Evolutionary conservation across 1,140 invertebrate species (phyloP), one percentile per base, ranked within the genome.

Genomic region (Branchinecta lindahli): DNA sequence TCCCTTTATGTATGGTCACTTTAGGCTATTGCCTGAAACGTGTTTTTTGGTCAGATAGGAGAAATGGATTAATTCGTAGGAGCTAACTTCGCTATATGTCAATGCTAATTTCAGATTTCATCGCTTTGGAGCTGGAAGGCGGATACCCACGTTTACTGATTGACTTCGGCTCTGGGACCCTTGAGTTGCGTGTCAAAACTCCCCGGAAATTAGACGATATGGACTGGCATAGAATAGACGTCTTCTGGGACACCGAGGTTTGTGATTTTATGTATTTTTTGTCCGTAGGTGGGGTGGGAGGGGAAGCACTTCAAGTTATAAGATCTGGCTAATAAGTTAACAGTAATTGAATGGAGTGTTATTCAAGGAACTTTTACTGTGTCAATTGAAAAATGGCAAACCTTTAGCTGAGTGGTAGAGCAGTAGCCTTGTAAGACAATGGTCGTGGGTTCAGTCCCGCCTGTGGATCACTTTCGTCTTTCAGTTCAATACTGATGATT

Each of bases 151-250:
- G 90, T 71, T 79, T 98, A 3, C 82, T 96, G 0, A 87, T 98
- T 69, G 92, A 98, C 80, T 96, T 97, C 80, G 96, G 96, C 5
- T 94, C 93, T 0, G 94, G 94, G 67, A 94, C 90, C 0, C 79
- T 96, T 70, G 91, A 94, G 77, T 79, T 98, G 10, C 84, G 88
- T 77, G 87, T 98, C 0, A 91, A 93, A 80, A 90, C 91, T 0
- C 89, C 90, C 74, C 87, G 88, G 75, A 86, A 85, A 0, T 78
- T 98, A 47, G 90, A 92, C 77, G 93, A 97, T 78, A 93, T 94
- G 3, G 90, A 93, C 77, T 98, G 95, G 95, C 95, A 98, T 80
- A 83, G 91, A 71, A 82, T 98, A 67, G 94, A 98, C 79, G 85
- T 98, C 70, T 96, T 95, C 77, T 95, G 94, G 89, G 88, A 92